Percentiles rank a stretch among this genome's conserved stretches.
These are phyloP conservation scores for Oxycera nigricornis DNA, from an alignment of 2,888 invertebrate species.

Conservation along the genomic window DNA sequence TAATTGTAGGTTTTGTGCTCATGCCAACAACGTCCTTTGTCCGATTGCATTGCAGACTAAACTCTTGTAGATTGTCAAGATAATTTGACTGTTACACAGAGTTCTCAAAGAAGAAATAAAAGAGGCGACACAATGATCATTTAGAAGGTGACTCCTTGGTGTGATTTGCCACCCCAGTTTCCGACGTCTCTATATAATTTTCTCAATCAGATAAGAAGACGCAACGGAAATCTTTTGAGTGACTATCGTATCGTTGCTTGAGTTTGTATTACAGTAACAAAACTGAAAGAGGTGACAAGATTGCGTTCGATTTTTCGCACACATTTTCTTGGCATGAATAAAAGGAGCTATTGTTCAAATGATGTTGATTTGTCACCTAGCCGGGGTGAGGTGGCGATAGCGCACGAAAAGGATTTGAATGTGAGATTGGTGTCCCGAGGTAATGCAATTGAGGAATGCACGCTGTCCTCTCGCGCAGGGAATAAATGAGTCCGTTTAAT, in stretches of 20 bases:
- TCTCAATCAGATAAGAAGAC: conserved; percentile 34
- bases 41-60: neutral
- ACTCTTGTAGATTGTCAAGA: conserved; percentile 18
- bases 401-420: conserved; percentile 33
- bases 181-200: conserved; percentile 28
- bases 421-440: neutral
- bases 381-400: neutral
- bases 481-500: conserved; percentile 5
- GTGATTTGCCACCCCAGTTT: conserved; percentile 39
- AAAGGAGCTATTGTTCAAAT: conserved; percentile 14
- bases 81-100: conserved; percentile 29
- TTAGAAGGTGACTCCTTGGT: conserved; percentile 37
- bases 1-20: conserved; percentile 39
- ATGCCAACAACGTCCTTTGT: conserved; percentile 26
- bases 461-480: neutral
- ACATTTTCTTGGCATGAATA: conserved; percentile 14
- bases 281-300: conserved; percentile 23
- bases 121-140: conserved; percentile 32
- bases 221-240: conserved; percentile 28
- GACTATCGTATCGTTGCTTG: neutral
- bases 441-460: neutral
- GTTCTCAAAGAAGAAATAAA: conserved; percentile 14
- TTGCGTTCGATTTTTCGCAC: conserved; percentile 38
- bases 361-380: conserved; percentile 34
- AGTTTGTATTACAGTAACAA: neutral